These are phyloP conservation scores for Chrosomus eos DNA, from an alignment of 2,797 vertebrate species.

Conservation along the genomic window DNA sequence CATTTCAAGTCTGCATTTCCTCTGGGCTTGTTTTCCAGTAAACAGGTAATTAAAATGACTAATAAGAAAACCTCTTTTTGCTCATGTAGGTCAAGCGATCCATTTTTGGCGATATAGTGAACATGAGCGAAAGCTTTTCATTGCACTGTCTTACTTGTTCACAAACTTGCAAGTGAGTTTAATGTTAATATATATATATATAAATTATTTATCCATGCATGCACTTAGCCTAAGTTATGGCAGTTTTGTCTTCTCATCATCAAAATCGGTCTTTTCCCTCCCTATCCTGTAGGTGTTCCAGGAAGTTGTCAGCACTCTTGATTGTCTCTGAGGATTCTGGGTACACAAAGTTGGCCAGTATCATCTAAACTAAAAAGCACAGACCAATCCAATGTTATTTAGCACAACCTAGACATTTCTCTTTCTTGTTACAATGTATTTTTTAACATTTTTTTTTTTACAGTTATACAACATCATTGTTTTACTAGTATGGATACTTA, in stretches of 20 bases:
- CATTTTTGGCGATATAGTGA: slow-evolving; percentile 68
- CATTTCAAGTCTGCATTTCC: not conserved
- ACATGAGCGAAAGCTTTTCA: slow-evolving; percentile 63
- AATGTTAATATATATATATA: not conserved
- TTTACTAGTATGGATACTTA: not conserved
- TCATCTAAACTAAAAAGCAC: not conserved
- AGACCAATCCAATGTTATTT: not conserved
- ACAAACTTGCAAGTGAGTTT: slow-evolving; percentile 63
- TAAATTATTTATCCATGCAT: not conserved
- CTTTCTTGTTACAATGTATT: not conserved
- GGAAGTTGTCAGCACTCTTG: slow-evolving; percentile 56
- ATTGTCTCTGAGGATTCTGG: slow-evolving; percentile 45
- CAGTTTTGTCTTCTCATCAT: not conserved
- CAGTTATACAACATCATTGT: not conserved
- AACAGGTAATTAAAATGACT: not conserved
- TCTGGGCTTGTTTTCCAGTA: not conserved
- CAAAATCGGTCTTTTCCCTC: not conserved
- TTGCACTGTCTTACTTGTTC: slow-evolving; percentile 67
- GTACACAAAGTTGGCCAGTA: not conserved
- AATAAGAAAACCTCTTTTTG: not conserved
- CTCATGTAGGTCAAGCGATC: slow-evolving; percentile 63
- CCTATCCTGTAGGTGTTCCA: slow-evolving; percentile 57
- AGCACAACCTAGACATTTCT: not conserved
- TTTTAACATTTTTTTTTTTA: not conserved
- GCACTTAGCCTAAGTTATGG: not conserved